Evolutionary conservation across 2,113 vertebrate species (phyloP).

Genomic region (Coregonus clupeaformis): DNA sequence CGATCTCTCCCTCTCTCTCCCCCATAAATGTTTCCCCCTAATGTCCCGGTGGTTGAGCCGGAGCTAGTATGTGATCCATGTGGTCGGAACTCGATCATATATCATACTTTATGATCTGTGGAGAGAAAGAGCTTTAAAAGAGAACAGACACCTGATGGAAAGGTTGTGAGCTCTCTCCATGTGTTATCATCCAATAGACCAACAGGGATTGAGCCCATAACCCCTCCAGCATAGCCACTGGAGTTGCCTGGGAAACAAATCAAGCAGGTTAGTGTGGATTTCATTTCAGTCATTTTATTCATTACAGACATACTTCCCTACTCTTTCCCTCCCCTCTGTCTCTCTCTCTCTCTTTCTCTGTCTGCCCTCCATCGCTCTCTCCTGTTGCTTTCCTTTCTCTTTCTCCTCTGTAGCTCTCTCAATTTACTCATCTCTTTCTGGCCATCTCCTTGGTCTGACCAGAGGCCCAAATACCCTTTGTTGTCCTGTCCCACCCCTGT

Average conservation of each 20-base stretch:
- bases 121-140: conserved; percentile 39
- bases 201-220: not conserved
- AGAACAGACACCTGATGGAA: conserved; percentile 35
- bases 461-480: no score
- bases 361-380: not conserved
- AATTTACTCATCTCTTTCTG: not conserved
- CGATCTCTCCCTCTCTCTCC: not conserved
- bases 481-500: no score
- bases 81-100: conserved; percentile 2
- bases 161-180: not conserved
- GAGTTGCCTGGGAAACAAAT: not conserved
- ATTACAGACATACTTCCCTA: not conserved
- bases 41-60: conserved; percentile 13
- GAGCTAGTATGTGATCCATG: conserved; percentile 35
- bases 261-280: not conserved
- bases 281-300: not conserved
- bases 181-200: no score
- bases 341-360: no score
- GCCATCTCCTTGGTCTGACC: not conserved
- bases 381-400: not conserved
- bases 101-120: not conserved
- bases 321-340: not conserved
- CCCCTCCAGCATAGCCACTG: not conserved
- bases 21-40: not conserved
- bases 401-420: not conserved